These are phyloP conservation scores for Drosophila anceps DNA, from an alignment of 2,888 invertebrate genomes.

Conservation along the genomic window DNA sequence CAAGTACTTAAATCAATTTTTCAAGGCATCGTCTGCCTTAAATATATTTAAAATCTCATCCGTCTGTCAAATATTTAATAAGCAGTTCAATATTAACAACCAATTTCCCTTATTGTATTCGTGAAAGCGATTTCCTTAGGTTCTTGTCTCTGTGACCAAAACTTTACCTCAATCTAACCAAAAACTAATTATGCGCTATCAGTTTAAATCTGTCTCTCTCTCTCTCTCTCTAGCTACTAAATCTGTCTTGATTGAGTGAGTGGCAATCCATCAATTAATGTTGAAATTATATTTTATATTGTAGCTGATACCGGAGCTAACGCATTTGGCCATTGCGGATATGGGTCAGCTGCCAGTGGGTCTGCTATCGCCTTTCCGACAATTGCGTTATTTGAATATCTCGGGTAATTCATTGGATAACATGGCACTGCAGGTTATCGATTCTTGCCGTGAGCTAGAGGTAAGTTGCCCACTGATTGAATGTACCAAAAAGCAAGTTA, in stretches of 20 bases:
- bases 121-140: neutral
- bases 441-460: conserved; percentile 84
- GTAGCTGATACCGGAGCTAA: conserved; percentile 84
- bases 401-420: conserved; percentile 89
- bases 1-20: neutral
- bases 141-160: too few relatives aligned
- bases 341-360: conserved; percentile 85
- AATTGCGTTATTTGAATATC: conserved; percentile 89
- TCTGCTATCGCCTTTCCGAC: conserved; percentile 84
- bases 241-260: conserved; percentile 25
- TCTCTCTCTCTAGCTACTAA: neutral
- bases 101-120: neutral
- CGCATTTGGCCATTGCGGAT: conserved; percentile 84
- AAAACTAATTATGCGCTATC: neutral
- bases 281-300: conserved; percentile 23
- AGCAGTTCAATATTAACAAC: neutral
- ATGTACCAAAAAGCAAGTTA: conserved; percentile 16
- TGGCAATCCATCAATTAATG: conserved; percentile 39
- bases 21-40: neutral
- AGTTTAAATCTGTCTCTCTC: neutral
- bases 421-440: conserved; percentile 84
- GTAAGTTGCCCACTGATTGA: conserved; percentile 70
- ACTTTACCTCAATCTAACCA: neutral
- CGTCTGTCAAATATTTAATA: neutral
- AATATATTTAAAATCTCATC: neutral